Evolutionary conservation across 2,888 invertebrate genomes (phyloP), one percentile per base, ranked within the genome.

Genomic region (Galeruca laticollis): DNA sequence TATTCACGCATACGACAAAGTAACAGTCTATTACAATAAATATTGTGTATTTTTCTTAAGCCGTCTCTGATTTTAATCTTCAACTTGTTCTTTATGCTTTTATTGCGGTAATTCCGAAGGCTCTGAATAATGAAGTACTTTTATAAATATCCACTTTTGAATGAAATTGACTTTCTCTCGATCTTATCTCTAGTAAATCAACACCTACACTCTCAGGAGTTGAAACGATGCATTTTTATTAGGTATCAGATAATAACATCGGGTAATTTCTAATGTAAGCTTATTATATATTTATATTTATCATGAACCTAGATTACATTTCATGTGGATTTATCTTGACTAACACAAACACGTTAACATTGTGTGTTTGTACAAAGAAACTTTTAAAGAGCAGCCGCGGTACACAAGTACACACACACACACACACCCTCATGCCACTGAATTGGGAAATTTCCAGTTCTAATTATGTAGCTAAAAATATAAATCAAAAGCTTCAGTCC

Each of bases 91-190:
- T 54, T 31, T 18, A 11, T 54, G 31, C 54, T 18, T 54, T 54
- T 26, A 31, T 54, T 54, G 54, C 54, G n/a, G 33, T 54, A 31
- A 31, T 15, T 31, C 54, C n/a, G 54, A 13, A 54, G 54, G 54
- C 54, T 26, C 63, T 26, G 54, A 64, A 64, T 64, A 64, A 64
- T 43, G 43, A 13, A 64, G 35, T 31, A 26, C 43, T 64, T 26
- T 64, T 63, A 65, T 65, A 57, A 65, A 65, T 37, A 65, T 59
- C 40, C 33, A 57, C n/a, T 59, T 59, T 60, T 49, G 11, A 57
- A 65, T 56, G 35, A 66, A 66, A 66, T 66, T 20, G 57, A 69
- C 73, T 73, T 73, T 73, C 73, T 73, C 73, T 65, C 63, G 73
- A 70, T 70, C 60, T 67, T 66, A 70, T 70, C 70, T 69, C 49